A percentile compares a stretch with the other conserved stretches of the same genome.
These are phyloP conservation scores for Zoanthus solanderi DNA, from an alignment of 92 coral and sea anemone genomes.

Conservation along the genomic window DNA sequence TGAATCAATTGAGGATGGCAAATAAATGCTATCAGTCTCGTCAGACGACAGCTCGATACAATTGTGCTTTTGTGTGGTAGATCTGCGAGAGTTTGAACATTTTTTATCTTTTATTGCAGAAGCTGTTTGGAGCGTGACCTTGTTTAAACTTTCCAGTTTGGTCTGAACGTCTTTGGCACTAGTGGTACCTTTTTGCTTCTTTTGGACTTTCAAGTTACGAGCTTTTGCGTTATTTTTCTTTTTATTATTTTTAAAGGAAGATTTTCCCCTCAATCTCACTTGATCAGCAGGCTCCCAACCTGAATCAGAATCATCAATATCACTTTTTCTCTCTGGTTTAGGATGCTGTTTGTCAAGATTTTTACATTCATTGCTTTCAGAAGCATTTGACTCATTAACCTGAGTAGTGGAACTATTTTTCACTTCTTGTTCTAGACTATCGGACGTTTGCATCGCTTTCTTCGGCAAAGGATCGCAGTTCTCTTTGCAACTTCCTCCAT, in stretches of 20 bases:
- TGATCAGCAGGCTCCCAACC: slow-evolving; percentile 4
- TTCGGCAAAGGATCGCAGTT: slow-evolving; percentile 41
- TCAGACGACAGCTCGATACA: slow-evolving; percentile 11
- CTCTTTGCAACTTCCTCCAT: slow-evolving; percentile 55
- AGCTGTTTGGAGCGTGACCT: neutral
- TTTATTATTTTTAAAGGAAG: slow-evolving; percentile 2
- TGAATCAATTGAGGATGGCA: neutral
- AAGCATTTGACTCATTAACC: neutral
- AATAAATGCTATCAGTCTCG: slow-evolving; percentile 28
- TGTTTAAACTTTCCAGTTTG: neutral
- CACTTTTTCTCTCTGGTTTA: neutral
- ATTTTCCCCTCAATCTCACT: neutral
- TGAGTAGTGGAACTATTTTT: neutral
- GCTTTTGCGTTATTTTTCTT: slow-evolving; percentile 18
- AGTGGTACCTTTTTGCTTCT: neutral
- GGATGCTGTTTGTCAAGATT: neutral
- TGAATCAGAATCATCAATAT: neutral
- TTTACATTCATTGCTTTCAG: neutral
- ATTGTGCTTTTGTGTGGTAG: neutral
- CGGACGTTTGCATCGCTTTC: neutral
- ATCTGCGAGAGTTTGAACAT: neutral
- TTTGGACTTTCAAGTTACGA: neutral
- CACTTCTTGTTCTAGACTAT: neutral
- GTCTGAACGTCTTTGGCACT: neutral
- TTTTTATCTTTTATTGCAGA: slow-evolving; percentile 3